Base-by-base conservation (phyloP, 2,797 vertebrate genomes). In the Onychomys leucogaster region DNA sequence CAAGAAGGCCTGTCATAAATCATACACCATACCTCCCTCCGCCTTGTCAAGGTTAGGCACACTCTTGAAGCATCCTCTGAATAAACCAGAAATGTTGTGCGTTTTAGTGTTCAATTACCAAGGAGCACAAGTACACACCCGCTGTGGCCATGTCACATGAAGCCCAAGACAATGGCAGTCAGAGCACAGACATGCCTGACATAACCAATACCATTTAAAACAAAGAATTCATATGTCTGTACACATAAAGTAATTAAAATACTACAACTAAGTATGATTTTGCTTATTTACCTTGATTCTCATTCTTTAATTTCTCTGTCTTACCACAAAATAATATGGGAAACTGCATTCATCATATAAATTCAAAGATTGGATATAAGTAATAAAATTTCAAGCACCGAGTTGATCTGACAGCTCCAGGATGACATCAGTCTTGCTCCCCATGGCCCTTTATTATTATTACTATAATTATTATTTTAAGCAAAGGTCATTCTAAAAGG, bases 171-270 rank as follows among this genome's bases (percentile, higher is more conserved):
- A 55, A 5, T 49, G 23, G 6, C 2, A 41, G 5, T 75, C 25
- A 95, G 81, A 25, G 37, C 12, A 7, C 46, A 34, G n/a, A 55
- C 49, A 91, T 95, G 25, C 25, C 12, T 77, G 5, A 67, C 19
- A 49, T 3, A 41, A 14, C 69, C 89, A 78, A 55, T 75, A 7
- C 69, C 90, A 80, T 75, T 78, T 27, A 93, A 27, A 63, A 43
- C 76, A 76, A 93, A 89, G 32, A 95, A 90, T 82, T 43, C 94
- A 11, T 84, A 90, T 55, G 90, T 95, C n/a, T 92, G 17, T 89
- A 13, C 23, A 87, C 34, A 75, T 55, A 46, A 88, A 27, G 2
- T 67, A 84, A 34, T 76, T 83, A 83, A 94, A 67, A 88, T 87
- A 90, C 59, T 63, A 21, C 82, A 94, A 69, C 67, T 34, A 86